phyloP scores from a whole-genome alignment of 1,140 invertebrate species.

The Sycophaga agraensis region DNA sequence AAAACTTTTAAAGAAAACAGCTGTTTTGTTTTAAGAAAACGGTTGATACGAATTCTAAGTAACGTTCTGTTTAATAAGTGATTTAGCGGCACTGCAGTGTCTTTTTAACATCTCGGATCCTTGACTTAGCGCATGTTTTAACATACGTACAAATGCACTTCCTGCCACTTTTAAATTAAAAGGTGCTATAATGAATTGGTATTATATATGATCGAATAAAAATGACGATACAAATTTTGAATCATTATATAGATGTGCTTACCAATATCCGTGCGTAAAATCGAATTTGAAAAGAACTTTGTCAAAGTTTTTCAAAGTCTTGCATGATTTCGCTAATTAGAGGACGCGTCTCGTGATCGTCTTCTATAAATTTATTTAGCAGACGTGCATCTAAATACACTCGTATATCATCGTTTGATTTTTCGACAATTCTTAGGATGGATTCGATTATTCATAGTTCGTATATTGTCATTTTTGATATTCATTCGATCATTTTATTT shows the following conservation, averaged over 20 bases:
- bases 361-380: conserved; percentile 18
- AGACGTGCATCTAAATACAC: conserved; percentile 33
- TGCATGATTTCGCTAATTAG: conserved; percentile 34
- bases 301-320: conserved; percentile 30
- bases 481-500: background rate
- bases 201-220: conserved; percentile 34
- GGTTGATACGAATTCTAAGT: no score
- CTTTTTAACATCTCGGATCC: background rate
- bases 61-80: no score
- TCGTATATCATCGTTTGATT: conserved; percentile 9
- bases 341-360: conserved; percentile 26
- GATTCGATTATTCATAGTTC: conserved; percentile 38
- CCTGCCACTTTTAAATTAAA: conserved; percentile 23
- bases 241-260: conserved; percentile 43
- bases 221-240: no score
- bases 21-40: no score
- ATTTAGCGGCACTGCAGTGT: no score
- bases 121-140: background rate
- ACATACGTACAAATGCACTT: conserved; percentile 22
- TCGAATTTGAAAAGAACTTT: conserved; percentile 39
- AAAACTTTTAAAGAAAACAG: no score
- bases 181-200: conserved; percentile 22
- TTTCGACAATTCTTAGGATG: conserved; percentile 29
- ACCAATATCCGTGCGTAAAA: conserved; percentile 44
- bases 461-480: no score